Percentiles rank a stretch among this genome's conserved stretches.
Conservation (phyloP, 2,888 invertebrate genomes). For the Drosophila testacea region DNA sequence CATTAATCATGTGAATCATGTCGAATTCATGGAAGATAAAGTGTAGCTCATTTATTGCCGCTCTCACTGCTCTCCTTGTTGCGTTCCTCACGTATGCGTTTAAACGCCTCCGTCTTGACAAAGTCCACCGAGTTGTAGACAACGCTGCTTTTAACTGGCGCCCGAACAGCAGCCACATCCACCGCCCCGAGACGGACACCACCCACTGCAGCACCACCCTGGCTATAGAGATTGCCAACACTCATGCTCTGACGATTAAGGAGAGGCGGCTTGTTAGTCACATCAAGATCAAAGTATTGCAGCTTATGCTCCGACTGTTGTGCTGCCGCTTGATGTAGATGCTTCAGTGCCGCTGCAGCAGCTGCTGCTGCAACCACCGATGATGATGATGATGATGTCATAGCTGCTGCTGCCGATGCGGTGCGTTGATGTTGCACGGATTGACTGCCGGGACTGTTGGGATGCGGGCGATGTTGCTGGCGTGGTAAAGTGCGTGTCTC, state of each 20-base stretch:
- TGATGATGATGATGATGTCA: constrained; percentile 51
- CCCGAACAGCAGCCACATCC: constrained; percentile 84
- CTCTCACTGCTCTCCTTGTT: constrained; percentile 83
- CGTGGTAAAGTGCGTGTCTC: constrained; percentile 84
- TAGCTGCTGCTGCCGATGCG: constrained; percentile 75
- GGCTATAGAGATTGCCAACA: constrained; percentile 77
- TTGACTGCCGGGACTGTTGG: constrained; percentile 67
- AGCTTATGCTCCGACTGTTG: constrained; percentile 85
- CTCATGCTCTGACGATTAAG: constrained; percentile 82
- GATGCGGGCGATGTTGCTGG: constrained; percentile 70
- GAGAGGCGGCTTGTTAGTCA: constrained; percentile 85
- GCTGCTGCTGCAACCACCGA: constrained; percentile 35
- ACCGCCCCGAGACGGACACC: constrained; percentile 71
- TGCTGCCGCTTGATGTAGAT: constrained; percentile 31
- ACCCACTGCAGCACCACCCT: constrained; percentile 56
- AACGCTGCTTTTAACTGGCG: constrained; percentile 86
- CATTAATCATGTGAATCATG: constrained; percentile 43
- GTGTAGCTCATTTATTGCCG: constrained; percentile 76
- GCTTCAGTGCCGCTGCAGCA: constrained; percentile 35
- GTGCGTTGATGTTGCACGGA: constrained; percentile 80
- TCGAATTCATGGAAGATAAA: constrained; percentile 17
- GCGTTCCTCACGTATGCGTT: constrained; percentile 91
- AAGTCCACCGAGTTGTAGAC: constrained; percentile 98
- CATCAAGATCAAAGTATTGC: constrained; percentile 95
- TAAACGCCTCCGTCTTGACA: constrained; percentile 96